These are phyloP conservation scores for Nannospalax galili DNA, from an alignment of 2,113 vertebrate genomes.

Conservation along the genomic window DNA sequence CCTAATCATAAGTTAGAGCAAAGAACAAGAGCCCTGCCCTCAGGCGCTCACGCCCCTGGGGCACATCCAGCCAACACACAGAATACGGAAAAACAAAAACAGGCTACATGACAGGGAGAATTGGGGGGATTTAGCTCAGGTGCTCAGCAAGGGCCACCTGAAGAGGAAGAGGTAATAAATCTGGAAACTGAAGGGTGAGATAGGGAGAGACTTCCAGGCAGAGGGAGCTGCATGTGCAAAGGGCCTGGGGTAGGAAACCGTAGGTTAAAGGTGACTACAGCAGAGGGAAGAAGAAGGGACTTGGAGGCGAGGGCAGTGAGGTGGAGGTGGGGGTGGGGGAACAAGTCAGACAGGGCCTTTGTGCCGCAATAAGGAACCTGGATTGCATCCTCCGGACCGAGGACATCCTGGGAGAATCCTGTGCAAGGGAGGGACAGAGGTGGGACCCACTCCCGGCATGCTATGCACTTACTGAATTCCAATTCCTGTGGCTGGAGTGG, in stretches of 20 bases:
- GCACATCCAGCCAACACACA: neutral
- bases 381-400: neutral
- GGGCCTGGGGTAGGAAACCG: neutral
- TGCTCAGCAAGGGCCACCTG: neutral
- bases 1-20: neutral
- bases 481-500: neutral
- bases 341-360: neutral
- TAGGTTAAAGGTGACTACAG: neutral
- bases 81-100: neutral
- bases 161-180: neutral
- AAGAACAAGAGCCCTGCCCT: neutral
- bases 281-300: neutral
- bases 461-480: neutral
- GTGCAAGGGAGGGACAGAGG: neutral
- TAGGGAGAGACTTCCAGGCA: neutral
- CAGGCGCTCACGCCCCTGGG: neutral
- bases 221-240: neutral
- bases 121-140: neutral
- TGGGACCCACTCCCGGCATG: fast-evolving
- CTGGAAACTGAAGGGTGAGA: neutral
- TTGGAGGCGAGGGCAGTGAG: neutral
- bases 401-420: neutral
- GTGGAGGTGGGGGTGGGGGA: fast-evolving
- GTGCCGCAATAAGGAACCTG: neutral
- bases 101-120: neutral